Conservation (phyloP, 2,888 invertebrate genomes). For the Chalcis sispes region DNA sequence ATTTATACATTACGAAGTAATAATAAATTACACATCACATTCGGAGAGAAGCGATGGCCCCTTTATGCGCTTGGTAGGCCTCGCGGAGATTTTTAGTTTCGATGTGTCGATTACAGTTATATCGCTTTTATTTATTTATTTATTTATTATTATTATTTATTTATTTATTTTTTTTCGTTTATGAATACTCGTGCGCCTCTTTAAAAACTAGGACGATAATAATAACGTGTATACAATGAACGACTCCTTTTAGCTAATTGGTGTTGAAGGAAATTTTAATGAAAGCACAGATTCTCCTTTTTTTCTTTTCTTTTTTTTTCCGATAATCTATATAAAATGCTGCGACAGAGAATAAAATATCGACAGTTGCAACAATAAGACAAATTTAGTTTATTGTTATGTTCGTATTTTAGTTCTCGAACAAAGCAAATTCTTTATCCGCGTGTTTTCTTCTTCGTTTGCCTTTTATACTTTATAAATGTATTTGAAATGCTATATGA, state of each 20-base stretch:
- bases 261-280: too few species aligned
- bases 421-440: too few species aligned
- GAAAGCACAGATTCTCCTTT: too few species aligned
- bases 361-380: too few species aligned
- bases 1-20: constrained; percentile 42
- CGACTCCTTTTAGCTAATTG: constrained; percentile 37
- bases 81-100: constrained; percentile 57
- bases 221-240: constrained; percentile 37
- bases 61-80: constrained; percentile 59
- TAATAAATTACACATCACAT: constrained; percentile 67
- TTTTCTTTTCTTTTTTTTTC: not conserved
- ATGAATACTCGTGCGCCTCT: constrained; percentile 13
- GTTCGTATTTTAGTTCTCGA: too few species aligned
- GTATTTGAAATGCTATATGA: too few species aligned
- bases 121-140: constrained; percentile 35
- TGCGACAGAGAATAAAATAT: too few species aligned
- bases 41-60: constrained; percentile 63
- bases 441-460: too few species aligned
- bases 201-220: constrained; percentile 33
- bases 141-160: constrained; percentile 30
- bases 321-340: too few species aligned
- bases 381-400: too few species aligned
- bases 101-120: constrained; percentile 43
- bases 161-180: constrained; percentile 22
- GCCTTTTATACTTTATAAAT: too few species aligned